Evolutionary conservation across 2,797 vertebrate species (phyloP), one percentile per base, ranked within the genome.

Genomic region (Rhabdomys pumilio): DNA sequence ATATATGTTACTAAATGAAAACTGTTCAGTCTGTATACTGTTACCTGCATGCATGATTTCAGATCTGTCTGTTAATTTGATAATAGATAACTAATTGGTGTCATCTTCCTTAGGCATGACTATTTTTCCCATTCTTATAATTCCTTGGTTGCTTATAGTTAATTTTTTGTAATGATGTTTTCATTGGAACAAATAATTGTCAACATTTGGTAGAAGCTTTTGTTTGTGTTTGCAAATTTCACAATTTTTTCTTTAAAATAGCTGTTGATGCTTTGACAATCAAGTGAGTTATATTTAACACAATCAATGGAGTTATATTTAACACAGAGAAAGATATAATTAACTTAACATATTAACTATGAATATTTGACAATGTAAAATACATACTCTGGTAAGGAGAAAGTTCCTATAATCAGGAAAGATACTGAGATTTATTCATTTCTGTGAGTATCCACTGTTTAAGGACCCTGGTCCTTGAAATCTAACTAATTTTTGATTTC

Each of bases 401-500:
- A 73, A 34, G 41, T 69, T 69, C 6, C 6, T 20, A 38, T 14
- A 53, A 57, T 26, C 24, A 75, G 6, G n/a, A 34, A 15, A 69
- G 29, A 0, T 0, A 65, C 63, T 69, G 38, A 95, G 24, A 31
- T 57, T 41, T 50, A 89, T 38, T 73, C n/a, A 34, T 77, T 90
- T 65, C 65, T 89, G 13, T 89, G 69, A 72, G 1, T 6, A 77
- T 61, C 53, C 24, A 95, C 7, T 53, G 10, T 83, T 83, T 38
- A 75, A 93, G 41, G 0, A 61, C 22, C 26, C 26, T 19, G 31
- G 29, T 83, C 38, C 20, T 80, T 91, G n/a, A 34, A 76, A 90
- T 55, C 55, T 87, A 83, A 63, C 3, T n/a, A 69, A 53, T 92
- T 92, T 90, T 90, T 87, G 50, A 38, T 69, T 81, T 72, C 20